Evolutionary conservation across 1,140 invertebrate genomes (phyloP), one percentile per base, ranked within the genome.

Genomic region (Procambarus virginalis): DNA sequence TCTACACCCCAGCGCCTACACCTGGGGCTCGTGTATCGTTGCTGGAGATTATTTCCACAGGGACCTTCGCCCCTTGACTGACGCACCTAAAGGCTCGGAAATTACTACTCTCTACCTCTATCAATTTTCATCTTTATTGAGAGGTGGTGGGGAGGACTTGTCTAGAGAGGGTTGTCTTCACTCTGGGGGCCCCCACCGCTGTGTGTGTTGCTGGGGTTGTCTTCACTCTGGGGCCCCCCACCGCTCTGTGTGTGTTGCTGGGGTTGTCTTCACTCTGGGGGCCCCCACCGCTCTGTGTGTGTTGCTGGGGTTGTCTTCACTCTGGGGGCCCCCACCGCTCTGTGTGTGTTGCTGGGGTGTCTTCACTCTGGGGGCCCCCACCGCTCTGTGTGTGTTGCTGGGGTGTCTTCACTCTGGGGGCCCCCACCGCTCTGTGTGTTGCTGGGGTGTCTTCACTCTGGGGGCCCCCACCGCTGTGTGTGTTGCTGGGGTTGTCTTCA

Each of bases 81-180:
- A 85, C 83, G 70, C 83, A n/a, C 68, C 22, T 86, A 86, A 86
- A 76, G 84, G 55, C 84, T 86, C 4, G 14, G 34, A 76, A 55
- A 86, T 86, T 86, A 86, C 84, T 55, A n/a, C 14, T n/a, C n/a
- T 60, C 84, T 86, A 78, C 73, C 84, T 86, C 84, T 78, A 86
- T 64, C 75, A 86, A 86, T 86, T 86, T 86, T 86, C 84, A 86
- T 86, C 84, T 77, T 86, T 78, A 86, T 10, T 45, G 84, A 10
- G 76, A 79, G 55, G 73, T 48, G 85, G 4, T 46, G 49, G 51
- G 51, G 75, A n/a, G 51, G 55, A 51, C 14, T 60, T 17, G 9
- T 17, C 49, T 6, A n/a, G 60, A 17, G 17, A 20, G n/a, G n/a
- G n/a, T n/a, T n/a, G n/a, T n/a, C n/a, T n/a, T n/a, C n/a, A n/a